These are phyloP conservation scores for Volucella inflata DNA, from an alignment of 2,888 invertebrate genomes.

Conservation along the genomic window DNA sequence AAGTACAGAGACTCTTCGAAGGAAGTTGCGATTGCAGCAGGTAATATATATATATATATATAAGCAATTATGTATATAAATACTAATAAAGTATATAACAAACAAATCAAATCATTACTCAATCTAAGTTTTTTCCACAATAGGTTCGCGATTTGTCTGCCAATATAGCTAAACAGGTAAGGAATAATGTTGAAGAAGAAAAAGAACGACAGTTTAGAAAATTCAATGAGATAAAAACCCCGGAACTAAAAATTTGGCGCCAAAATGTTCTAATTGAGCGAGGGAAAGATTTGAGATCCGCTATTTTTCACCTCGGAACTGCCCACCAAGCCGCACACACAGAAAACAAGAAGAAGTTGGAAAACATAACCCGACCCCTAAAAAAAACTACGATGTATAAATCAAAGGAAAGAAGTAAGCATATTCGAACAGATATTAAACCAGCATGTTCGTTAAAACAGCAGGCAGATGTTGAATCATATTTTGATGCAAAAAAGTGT, in stretches of 20 bases:
- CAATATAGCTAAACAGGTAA: conserved; percentile 85
- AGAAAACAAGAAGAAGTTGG: conserved; percentile 77
- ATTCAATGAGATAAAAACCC: conserved; percentile 84
- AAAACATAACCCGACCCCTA: neutral
- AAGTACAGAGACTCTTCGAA: conserved; percentile 85
- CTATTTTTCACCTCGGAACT: conserved; percentile 80
- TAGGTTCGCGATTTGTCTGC: conserved; percentile 87
- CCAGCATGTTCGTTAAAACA: conserved; percentile 23
- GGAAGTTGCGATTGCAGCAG: conserved; percentile 87
- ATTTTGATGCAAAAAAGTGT: neutral
- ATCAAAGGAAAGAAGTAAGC: conserved; percentile 2
- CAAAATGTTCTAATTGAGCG: conserved; percentile 84
- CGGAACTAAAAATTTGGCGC: conserved; percentile 84
- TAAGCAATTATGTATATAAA: too few species aligned
- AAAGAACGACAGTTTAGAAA: conserved; percentile 84
- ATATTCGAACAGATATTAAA: conserved; percentile 53
- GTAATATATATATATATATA: conserved; percentile 80
- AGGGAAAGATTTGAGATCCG: conserved; percentile 80
- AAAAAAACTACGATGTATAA: neutral
- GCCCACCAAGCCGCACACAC: conserved; percentile 80
- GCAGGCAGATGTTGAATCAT: fast-evolving
- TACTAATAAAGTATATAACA: neutral
- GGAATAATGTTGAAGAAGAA: conserved; percentile 85
- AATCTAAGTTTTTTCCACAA: conserved; percentile 28
- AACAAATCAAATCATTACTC: neutral